Base-by-base conservation (phyloP, 37 sponge, comb jelly and placozoan genomes). In the Aphrocallistes beatrix region DNA sequence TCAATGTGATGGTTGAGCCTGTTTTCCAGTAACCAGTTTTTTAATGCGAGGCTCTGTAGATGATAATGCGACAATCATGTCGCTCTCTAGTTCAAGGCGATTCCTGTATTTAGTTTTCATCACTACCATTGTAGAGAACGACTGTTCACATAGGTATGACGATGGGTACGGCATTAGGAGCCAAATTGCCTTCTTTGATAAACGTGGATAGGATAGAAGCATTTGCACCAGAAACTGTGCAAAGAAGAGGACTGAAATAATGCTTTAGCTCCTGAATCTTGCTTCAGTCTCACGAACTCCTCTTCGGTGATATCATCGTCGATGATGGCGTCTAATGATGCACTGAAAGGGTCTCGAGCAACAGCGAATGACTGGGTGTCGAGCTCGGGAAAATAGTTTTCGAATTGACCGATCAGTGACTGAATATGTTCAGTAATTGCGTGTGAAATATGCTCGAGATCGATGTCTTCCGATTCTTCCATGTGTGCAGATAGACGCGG, bases 1-100 rank as follows among this genome's bases (percentile, higher is more conserved):
- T 60, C 75, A 60, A 60, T 60, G 75, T 60, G 75, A 60, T 60
- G 75, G 75, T 60, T 60, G 75, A 60, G 75, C 75, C 75, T 60
- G 75, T 60, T 60, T 47, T 60, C n/a, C 75, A 60, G 17, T 30
- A 60, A 60, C 75, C 75, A 60, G 75, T 60, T 60, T 60, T 60
- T 30, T 30, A 60, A 60, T 60, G 75, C 75, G 75, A 6, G 75
- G 75, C 75, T 60, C 34, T 19, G 75, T 60, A 28, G 75, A 60
- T 60, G 75, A 60, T 60, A 60, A 60, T 13, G 75, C 75, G n/a
- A 60, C 75, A 60, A 60, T 60, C 75, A 60, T 60, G 75, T 60
- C 75, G 3, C n/a, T 60, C n/a, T 60, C 75, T 60, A 60, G 10
- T 60, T 60, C 75, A 60, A 19, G 75, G 28, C 75, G 75, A 60